Conservation (phyloP, 2,888 invertebrate genomes). For the Metopia argyrocephala region DNA sequence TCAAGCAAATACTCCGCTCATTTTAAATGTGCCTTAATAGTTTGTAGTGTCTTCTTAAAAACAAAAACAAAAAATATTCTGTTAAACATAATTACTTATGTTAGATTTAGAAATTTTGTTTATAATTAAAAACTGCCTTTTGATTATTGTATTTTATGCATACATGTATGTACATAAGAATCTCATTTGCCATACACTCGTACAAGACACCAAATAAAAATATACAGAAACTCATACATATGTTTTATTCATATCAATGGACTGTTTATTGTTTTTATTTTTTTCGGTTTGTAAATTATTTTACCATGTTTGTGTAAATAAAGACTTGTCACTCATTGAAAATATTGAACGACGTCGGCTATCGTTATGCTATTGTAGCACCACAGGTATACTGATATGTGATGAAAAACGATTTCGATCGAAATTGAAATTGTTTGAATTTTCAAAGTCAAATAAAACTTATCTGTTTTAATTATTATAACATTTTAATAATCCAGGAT, state of each 20-base stretch:
- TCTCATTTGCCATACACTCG: conserved; percentile 18
- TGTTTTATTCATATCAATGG: background rate
- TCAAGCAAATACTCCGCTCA: conserved; percentile 28
- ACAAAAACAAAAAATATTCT: background rate
- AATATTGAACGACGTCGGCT: too few relatives aligned
- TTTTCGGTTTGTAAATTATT: background rate
- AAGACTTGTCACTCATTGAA: too few relatives aligned
- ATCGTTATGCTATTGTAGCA: too few relatives aligned
- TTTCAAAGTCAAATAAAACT: too few relatives aligned
- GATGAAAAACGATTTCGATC: too few relatives aligned
- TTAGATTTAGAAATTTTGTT: background rate
- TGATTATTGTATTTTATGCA: conserved; percentile 5
- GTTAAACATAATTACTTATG: background rate
- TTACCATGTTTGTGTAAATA: too few relatives aligned
- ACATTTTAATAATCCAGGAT: too few relatives aligned
- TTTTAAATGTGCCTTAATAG: conserved; percentile 62
- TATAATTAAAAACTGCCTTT: conserved; percentile 5
- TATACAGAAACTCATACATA: conserved; percentile 17
- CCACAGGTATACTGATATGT: too few relatives aligned
- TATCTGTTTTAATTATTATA: too few relatives aligned
- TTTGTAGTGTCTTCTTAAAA: conserved; percentile 41
- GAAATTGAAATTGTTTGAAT: too few relatives aligned
- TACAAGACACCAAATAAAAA: background rate
- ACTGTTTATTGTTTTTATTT: background rate
- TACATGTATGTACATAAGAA: conserved; percentile 17